Conservation (phyloP, 2,888 invertebrate genomes). For the Lithophane socia region DNA sequence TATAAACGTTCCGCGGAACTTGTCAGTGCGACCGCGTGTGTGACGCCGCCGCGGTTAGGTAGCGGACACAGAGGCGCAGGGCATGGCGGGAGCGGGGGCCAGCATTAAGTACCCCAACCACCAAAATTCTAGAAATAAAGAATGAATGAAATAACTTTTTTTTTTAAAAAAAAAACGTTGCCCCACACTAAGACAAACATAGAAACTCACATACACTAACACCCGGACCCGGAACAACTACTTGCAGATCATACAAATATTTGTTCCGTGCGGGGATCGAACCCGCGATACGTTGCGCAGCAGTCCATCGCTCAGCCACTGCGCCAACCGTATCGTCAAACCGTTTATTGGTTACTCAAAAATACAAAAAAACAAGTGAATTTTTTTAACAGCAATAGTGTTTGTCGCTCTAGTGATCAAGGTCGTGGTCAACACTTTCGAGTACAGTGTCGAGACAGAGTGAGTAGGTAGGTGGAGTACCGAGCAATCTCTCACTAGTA, state of each 20-base stretch:
- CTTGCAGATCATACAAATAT: too few species aligned
- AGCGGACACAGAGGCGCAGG: not conserved
- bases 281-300: too few species aligned
- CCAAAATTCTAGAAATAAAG: not conserved
- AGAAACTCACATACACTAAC: too few species aligned
- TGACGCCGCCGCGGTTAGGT: not conserved
- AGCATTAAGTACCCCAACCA: not conserved
- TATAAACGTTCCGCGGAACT: constrained; percentile 26
- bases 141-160: too few species aligned
- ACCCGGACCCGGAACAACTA: too few species aligned
- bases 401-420: not conserved
- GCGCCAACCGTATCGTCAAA: too few species aligned
- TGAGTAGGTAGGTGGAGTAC: not conserved
- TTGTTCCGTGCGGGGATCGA: too few species aligned
- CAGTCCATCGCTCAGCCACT: too few species aligned
- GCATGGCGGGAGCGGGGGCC: not conserved
- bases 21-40: not conserved
- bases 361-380: not conserved
- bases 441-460: not conserved
- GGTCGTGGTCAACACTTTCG: not conserved
- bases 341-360: not conserved
- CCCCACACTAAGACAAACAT: too few species aligned
- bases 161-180: too few species aligned
- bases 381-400: not conserved
- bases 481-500: not conserved